These are phyloP conservation scores for Acrocephalus arundinaceus DNA, from an alignment of 2,113 vertebrate species.

Conservation along the genomic window DNA sequence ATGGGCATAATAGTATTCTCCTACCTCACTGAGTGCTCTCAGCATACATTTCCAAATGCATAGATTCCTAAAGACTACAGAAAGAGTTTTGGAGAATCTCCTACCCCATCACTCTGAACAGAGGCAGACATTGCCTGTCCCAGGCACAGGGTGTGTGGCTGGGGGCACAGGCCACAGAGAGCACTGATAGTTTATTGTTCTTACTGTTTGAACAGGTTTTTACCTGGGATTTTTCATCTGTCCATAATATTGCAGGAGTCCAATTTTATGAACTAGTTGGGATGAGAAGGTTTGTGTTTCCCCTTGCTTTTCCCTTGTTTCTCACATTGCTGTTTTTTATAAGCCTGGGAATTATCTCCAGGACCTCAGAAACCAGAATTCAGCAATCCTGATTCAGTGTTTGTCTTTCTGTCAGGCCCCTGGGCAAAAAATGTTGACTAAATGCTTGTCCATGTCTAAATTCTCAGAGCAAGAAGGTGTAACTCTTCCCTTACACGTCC, in stretches of 20 bases:
- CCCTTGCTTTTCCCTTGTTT: background rate
- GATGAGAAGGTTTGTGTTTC: background rate
- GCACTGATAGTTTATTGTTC: background rate
- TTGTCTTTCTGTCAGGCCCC: background rate
- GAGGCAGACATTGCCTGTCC: background rate
- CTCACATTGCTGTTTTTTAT: background rate
- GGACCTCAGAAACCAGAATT: background rate
- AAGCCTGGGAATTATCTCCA: background rate
- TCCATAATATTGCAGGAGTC: background rate
- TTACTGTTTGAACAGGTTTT: background rate
- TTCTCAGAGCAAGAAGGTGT: background rate
- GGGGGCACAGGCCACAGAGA: background rate
- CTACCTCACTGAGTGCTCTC: slow-evolving; percentile 26
- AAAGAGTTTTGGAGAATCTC: background rate
- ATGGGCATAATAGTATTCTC: slow-evolving; percentile 42
- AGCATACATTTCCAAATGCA: slow-evolving; percentile 34
- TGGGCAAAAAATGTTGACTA: background rate
- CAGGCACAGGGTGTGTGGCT: rapidly evolving
- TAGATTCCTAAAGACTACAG: background rate
- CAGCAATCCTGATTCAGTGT: background rate
- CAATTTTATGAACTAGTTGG: background rate
- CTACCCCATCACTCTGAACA: background rate
- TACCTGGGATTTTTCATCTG: rapidly evolving
- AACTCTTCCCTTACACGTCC: background rate
- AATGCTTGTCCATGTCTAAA: background rate